Base-by-base conservation (phyloP, 2,888 invertebrate species). In the Didymodactylos carnosus region DNA sequence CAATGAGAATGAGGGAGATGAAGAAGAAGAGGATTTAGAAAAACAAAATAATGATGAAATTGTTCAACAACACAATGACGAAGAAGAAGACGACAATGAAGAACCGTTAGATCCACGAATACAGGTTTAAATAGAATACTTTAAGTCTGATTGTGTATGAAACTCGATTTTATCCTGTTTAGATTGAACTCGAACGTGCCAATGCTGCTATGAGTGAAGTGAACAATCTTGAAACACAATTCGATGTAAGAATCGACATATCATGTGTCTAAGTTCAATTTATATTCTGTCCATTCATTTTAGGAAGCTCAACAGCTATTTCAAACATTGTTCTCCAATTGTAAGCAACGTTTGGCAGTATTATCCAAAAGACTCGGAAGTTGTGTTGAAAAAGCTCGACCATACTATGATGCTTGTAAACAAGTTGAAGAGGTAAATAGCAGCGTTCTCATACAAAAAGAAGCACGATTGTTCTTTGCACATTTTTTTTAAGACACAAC, bases 361-460 rank as follows among this genome's bases (percentile, higher is more conserved):
- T 85, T 92, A 79, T 88, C 89, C 2, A 89, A 89, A 80, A 90
- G 91, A 80, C 84, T 92, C 73, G 92, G 93, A 51, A 88, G 87
- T 75, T 91, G 90, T 80, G 91, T 94, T 77, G 90, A 92, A 80
- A 89, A 89, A 82, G 91, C 94, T 2, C 86, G 93, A 76, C 92
- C 92, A 8, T 94, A 92, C 83, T 91, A 92, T 84, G 92, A 92
- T 78, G 88, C 92, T 0, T 84, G 89, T 75, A 89, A 89, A 73
- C 87, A 89, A 41, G 89, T 92, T 0, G 88, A 88, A 73, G 86
- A 87, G 78, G 82, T 82, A 76, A 27, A 62, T 27, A n/a, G n/a
- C n/a, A n/a, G n/a, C n/a, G n/a, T 5, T 49, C 41, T 25, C 49
- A 46, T 39, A 49, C 41, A 70, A 13, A 19, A 29, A 16, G 13